These are phyloP conservation scores for Craniophora ligustri DNA, from an alignment of 2,888 invertebrate species.

Conservation along the genomic window DNA sequence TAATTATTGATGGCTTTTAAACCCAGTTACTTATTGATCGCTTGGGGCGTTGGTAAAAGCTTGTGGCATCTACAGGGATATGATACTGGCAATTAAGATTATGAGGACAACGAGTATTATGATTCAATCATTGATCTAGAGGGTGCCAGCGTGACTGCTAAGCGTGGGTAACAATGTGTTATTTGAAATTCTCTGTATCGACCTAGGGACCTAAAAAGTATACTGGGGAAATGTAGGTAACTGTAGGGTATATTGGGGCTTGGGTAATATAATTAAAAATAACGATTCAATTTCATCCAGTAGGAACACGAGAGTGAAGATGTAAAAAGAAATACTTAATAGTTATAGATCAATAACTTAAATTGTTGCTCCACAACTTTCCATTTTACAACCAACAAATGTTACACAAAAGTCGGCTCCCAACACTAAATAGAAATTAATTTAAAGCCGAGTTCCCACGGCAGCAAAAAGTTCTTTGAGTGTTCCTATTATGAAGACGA, in stretches of 20 bases:
- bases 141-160: too few relatives aligned
- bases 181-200: too few relatives aligned
- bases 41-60: constrained; percentile 17
- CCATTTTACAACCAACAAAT: constrained; percentile 71
- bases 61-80: background rate
- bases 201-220: too few relatives aligned
- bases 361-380: constrained; percentile 62
- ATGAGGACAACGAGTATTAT: background rate
- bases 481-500: constrained; percentile 33
- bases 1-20: constrained; percentile 28
- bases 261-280: too few relatives aligned
- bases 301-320: constrained; percentile 34
- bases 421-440: constrained; percentile 63
- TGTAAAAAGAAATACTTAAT: constrained; percentile 39
- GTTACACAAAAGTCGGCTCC: constrained; percentile 63
- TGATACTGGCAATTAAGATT: constrained; percentile 2
- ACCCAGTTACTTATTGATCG: constrained; percentile 23
- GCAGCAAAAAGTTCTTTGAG: constrained; percentile 47
- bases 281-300: background rate
- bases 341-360: constrained; percentile 38
- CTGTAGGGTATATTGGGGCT: too few relatives aligned
- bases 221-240: too few relatives aligned
- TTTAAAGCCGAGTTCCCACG: constrained; percentile 50
- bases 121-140: too few relatives aligned
- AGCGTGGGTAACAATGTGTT: too few relatives aligned